These are phyloP conservation scores for Ennomos erosarius DNA, from an alignment of 2,888 invertebrate species.

Conservation along the genomic window DNA sequence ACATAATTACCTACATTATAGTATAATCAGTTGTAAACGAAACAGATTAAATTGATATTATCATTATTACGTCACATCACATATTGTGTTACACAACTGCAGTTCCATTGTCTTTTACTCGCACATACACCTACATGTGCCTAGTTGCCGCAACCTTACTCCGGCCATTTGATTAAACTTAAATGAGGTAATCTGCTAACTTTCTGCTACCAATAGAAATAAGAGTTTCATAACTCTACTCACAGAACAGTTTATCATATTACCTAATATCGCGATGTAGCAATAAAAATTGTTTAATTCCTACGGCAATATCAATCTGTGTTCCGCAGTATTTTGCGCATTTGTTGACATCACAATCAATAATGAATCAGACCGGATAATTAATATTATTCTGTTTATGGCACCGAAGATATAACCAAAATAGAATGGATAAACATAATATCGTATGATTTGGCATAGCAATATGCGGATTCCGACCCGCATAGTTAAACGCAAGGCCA, in stretches of 20 bases:
- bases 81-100: slow-evolving; percentile 7
- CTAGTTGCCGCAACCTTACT: too few species aligned
- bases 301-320: background rate
- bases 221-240: slow-evolving; percentile 1
- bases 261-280: background rate
- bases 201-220: background rate
- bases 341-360: slow-evolving; percentile 4
- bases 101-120: background rate
- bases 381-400: slow-evolving; percentile 18
- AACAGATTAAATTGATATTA: slow-evolving; percentile 19
- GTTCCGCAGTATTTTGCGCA: slow-evolving; percentile 11
- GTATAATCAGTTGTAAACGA: slow-evolving; percentile 36
- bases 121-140: too few species aligned
- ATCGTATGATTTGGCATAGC: slow-evolving; percentile 23
- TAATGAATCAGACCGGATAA: slow-evolving; percentile 8
- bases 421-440: slow-evolving; percentile 20
- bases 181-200: background rate
- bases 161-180: background rate
- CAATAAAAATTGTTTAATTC: background rate
- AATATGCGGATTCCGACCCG: slow-evolving; percentile 12
- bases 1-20: slow-evolving; percentile 33
- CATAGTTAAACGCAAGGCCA: slow-evolving; percentile 17
- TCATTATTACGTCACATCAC: slow-evolving; percentile 3
- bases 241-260: slow-evolving; percentile 1
- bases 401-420: slow-evolving; percentile 16